These are phyloP conservation scores for Apodemus sylvaticus DNA, from an alignment of 2,113 vertebrate genomes.

Conservation along the genomic window DNA sequence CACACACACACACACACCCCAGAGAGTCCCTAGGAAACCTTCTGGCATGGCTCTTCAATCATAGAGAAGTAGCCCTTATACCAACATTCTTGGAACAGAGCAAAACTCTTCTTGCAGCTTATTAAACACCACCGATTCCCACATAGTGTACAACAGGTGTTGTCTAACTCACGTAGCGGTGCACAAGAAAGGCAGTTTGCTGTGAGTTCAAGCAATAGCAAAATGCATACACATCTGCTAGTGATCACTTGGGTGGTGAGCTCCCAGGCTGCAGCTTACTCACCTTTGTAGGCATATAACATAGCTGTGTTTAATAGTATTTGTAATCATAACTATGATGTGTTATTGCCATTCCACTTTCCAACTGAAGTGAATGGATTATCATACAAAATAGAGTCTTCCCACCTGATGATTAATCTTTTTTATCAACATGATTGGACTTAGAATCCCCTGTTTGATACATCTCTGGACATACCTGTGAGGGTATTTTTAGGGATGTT, in stretches of 20 bases:
- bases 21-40: neutral
- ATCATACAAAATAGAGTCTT: accelerated
- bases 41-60: neutral
- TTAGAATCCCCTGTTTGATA: neutral
- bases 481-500: neutral
- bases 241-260: neutral
- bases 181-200: neutral
- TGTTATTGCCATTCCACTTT: neutral
- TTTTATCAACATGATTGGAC: neutral
- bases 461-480: neutral
- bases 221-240: neutral
- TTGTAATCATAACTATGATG: neutral
- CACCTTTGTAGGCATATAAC: neutral
- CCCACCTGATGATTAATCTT: neutral
- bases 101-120: slow-evolving; percentile 39
- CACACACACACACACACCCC: neutral
- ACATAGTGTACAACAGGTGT: neutral
- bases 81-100: slow-evolving; percentile 23
- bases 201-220: neutral
- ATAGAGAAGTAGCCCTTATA: neutral
- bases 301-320: neutral
- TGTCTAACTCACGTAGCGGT: neutral
- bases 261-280: neutral
- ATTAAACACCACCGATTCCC: slow-evolving; percentile 32
- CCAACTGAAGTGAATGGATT: neutral